Base-by-base conservation (phyloP, 1,140 invertebrate species). In the Diorhabda elongata region DNA sequence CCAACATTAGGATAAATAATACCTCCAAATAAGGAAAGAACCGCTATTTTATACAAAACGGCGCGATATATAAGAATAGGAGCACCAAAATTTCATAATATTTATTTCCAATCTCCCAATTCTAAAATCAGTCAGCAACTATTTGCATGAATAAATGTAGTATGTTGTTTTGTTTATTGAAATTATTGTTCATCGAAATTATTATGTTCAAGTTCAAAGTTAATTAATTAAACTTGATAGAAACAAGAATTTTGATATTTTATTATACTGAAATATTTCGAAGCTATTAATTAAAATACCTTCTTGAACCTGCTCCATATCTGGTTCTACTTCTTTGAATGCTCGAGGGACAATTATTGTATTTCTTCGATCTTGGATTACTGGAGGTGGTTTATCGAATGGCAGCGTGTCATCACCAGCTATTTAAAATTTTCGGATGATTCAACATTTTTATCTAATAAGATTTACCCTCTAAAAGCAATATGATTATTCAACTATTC, bases 261-360 rank as follows among this genome's bases (percentile, higher is more conserved):
- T 6, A 9, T 7, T 11, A 56, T 4, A 6, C 9, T 9, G 11
- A 43, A 11, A 11, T 26, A 42, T 42, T 44, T 65, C 11, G 26
- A 26, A 26, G 26, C 1, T 26, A 26, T 26, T 26, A 26, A 26
- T 26, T 59, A 43, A 66, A 70, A 69, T 76, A 79, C 79, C 79
- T 78, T 80, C 76, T 64, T 78, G 73, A 8, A 70, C 68, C 0
- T 71, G 69, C 26, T 79, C 76, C 26, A 77, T 70, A 64, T 78
- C 75, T 61, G 66, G 68, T 64, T 79, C 73, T 6, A 81, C 72
- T 76, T 82, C 75, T 72, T 84, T 77, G 52, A 80, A 73, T 42
- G 68, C 71, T 42, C 82, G 80, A 57, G 82, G 80, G n/a, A 78
- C 76, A 4, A 83, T 76, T 68, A 84, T 78, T 3, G 82, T 83